A percentile compares a stretch with the other conserved stretches of the same genome.
Conservation (phyloP, 2,888 invertebrate species). For the Phalera bucephala region DNA sequence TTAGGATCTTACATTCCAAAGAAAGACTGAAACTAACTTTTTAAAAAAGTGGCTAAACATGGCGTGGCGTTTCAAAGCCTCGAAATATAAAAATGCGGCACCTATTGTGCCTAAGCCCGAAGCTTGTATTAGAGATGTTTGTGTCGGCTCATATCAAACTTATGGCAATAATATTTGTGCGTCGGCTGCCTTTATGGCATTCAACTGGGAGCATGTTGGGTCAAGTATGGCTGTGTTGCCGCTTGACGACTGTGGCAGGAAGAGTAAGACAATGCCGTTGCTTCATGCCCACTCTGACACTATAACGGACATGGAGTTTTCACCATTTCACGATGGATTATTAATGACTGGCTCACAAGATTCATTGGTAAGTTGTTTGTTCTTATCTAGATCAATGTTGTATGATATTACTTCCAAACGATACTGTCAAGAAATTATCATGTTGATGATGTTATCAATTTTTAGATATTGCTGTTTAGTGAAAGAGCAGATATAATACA, state of each 20-base stretch:
- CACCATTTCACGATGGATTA: slow-evolving; percentile 96
- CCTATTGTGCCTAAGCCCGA: slow-evolving; percentile 98
- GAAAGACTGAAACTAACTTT: slow-evolving; percentile 71
- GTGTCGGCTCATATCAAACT: slow-evolving; percentile 96
- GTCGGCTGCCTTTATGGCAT: slow-evolving; percentile 96
- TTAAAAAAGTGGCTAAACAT: slow-evolving; percentile 76
- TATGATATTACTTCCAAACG: not conserved
- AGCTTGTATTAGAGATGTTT: slow-evolving; percentile 93
- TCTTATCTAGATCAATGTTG: not conserved
- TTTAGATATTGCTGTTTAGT: too few species aligned
- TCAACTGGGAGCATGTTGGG: slow-evolving; percentile 96
- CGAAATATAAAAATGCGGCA: slow-evolving; percentile 98
- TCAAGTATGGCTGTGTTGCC: slow-evolving; percentile 95
- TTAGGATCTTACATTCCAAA: slow-evolving; percentile 76
- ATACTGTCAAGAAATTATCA: too few species aligned
- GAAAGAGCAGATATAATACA: too few species aligned
- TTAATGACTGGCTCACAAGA: slow-evolving; percentile 95
- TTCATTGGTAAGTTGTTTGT: slow-evolving; percentile 85
- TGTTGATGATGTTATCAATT: too few species aligned
- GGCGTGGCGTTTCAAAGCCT: slow-evolving; percentile 98
- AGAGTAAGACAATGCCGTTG: slow-evolving; percentile 93
- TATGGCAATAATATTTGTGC: slow-evolving; percentile 98
- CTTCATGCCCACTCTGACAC: slow-evolving; percentile 94
- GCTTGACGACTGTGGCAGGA: slow-evolving; percentile 93
- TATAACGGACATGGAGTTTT: slow-evolving; percentile 97